Conservation (phyloP, 2,113 vertebrate genomes). For the Neotoma lepida region DNA sequence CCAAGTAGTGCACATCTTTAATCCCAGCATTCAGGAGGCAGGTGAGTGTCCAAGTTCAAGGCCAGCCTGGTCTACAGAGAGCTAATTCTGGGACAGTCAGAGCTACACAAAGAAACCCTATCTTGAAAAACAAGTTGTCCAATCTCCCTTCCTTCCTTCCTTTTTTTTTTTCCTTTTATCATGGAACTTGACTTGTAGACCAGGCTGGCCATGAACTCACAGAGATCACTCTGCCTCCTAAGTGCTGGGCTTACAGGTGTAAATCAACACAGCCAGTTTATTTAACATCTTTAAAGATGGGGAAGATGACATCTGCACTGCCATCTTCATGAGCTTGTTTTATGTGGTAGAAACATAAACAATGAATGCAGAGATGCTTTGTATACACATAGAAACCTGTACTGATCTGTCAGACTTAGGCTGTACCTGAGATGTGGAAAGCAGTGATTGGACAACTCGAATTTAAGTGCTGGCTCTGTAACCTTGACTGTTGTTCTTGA, state of each 20-base stretch:
- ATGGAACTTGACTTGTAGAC: not conserved
- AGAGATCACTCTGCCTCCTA: not conserved
- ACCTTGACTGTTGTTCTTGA: not conserved
- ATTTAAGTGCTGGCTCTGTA: slow-evolving; percentile 2
- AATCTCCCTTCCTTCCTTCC: too few species aligned
- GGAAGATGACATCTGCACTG: not conserved
- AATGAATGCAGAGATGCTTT: not conserved
- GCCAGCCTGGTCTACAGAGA: not conserved
- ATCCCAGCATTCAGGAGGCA: not conserved
- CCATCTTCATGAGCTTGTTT: not conserved
- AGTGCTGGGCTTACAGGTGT: not conserved
- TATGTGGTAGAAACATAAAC: not conserved
- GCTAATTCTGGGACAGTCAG: not conserved
- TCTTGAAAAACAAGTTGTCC: not conserved
- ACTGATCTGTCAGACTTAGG: not conserved
- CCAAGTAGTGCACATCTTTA: not conserved
- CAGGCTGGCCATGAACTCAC: not conserved
- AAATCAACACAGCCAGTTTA: not conserved
- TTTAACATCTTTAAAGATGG: slow-evolving; percentile 46
- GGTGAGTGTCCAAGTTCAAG: not conserved
- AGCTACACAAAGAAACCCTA: not conserved
- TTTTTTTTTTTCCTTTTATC: too few species aligned
- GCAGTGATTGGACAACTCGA: not conserved
- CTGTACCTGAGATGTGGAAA: not conserved
- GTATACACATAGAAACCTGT: not conserved